Conservation (phyloP, 2,888 invertebrate genomes). For the Pseudanteris insignis region DNA sequence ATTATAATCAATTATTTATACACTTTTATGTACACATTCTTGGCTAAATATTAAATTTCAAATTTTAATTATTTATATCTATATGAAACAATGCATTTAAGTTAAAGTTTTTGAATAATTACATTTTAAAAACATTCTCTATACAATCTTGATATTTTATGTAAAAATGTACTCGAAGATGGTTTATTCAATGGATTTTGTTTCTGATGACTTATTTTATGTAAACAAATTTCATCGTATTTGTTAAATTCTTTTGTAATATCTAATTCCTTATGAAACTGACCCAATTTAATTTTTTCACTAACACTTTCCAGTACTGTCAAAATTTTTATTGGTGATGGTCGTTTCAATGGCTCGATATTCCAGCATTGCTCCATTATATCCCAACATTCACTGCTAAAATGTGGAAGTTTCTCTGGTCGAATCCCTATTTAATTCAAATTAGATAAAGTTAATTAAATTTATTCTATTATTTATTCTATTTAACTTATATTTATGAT, state of each 20-base stretch:
- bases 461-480: too few species aligned
- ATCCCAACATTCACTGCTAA: conserved; percentile 82
- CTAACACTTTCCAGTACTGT: conserved; percentile 69
- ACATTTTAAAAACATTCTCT: background rate
- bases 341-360: conserved; percentile 76
- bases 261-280: background rate
- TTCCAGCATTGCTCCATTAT: conserved; percentile 88
- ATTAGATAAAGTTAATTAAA: too few species aligned
- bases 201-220: conserved; percentile 1
- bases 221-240: conserved; percentile 2
- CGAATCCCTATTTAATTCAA: conserved; percentile 72
- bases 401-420: conserved; percentile 80
- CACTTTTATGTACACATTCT: too few species aligned
- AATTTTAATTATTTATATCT: too few species aligned
- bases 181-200: background rate
- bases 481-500: background rate
- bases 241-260: conserved; percentile 2
- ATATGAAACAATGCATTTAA: too few species aligned
- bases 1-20: too few species aligned
- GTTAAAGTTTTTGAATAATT: too few species aligned
- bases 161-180: too few species aligned
- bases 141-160: too few species aligned
- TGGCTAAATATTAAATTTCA: too few species aligned
- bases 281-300: conserved; percentile 7
- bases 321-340: conserved; percentile 81